phyloP scores from a whole-genome alignment of 1,140 invertebrate species.

The Drosophila obscura region DNA sequence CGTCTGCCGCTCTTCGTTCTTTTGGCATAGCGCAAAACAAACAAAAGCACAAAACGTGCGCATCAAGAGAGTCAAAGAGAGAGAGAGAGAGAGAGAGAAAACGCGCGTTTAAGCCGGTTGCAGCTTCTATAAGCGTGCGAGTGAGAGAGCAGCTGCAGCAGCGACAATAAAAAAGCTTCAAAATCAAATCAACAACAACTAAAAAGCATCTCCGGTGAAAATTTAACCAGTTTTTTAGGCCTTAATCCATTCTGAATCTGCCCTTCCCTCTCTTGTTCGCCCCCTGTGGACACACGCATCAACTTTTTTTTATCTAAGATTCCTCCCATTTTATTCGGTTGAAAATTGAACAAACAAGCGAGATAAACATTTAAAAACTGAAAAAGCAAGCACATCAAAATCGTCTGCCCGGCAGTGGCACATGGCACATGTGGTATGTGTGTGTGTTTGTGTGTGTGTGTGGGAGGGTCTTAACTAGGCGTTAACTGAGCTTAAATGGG shows the following conservation, averaged over 20 bases:
- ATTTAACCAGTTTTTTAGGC: slow-evolving; percentile 34
- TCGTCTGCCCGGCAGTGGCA: not conserved
- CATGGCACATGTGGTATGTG: slow-evolving; percentile 18
- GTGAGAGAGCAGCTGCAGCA: slow-evolving; percentile 28
- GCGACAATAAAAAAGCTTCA: slow-evolving; percentile 61
- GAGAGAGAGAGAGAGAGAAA: not conserved
- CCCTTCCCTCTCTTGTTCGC: not conserved
- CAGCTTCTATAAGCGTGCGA: slow-evolving; percentile 8
- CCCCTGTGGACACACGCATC: too few relatives aligned
- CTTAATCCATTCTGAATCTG: not conserved
- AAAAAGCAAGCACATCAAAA: slow-evolving; percentile 41
- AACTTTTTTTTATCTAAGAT: not conserved
- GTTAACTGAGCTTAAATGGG: slow-evolving; percentile 62
- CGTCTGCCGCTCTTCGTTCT: not conserved
- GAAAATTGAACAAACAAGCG: slow-evolving; percentile 56
- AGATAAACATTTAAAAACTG: slow-evolving; percentile 56
- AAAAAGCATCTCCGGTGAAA: slow-evolving; percentile 42
- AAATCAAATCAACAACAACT: slow-evolving; percentile 58
- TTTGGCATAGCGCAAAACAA: slow-evolving; percentile 57
- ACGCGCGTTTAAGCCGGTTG: slow-evolving; percentile 45
- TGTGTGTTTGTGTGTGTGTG: not conserved
- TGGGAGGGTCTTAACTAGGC: slow-evolving; percentile 53
- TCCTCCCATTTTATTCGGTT: slow-evolving; percentile 33
- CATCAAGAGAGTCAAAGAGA: slow-evolving; percentile 23
- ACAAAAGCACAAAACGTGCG: slow-evolving; percentile 72